Percentiles rank a stretch among this genome's conserved stretches.
Evolutionary conservation across 2,113 vertebrate species (phyloP).

Genomic region (Phocoena phocoena): DNA sequence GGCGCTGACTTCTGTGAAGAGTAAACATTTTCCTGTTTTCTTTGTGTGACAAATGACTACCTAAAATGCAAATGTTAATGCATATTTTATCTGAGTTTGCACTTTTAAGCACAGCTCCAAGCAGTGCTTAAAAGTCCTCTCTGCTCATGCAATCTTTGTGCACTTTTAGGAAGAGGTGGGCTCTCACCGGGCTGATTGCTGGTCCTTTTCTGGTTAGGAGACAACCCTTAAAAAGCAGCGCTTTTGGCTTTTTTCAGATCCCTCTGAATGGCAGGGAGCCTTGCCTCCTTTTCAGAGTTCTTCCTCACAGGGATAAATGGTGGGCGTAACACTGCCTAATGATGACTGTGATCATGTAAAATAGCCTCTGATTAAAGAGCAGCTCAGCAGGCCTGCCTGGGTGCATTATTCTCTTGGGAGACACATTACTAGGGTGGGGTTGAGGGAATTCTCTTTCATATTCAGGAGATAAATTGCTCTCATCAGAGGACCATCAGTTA

Average conservation of each 20-base stretch:
- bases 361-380: constrained; percentile 76
- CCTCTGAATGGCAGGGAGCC: constrained; percentile 42
- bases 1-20: neutral
- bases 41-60: constrained; percentile 53
- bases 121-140: constrained; percentile 44
- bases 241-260: constrained; percentile 68
- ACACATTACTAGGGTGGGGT: constrained; percentile 28
- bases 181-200: constrained; percentile 70
- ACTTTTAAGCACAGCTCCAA: neutral
- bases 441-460: constrained; percentile 57
- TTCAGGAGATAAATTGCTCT: constrained; percentile 57
- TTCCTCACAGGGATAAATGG: constrained; percentile 59
- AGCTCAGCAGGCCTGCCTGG: constrained; percentile 44
- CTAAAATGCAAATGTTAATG: neutral
- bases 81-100: constrained; percentile 52
- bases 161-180: constrained; percentile 61
- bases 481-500: constrained; percentile 21
- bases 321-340: constrained; percentile 68
- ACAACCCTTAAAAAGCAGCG: constrained; percentile 69
- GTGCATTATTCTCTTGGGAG: constrained; percentile 67
- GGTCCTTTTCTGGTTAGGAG: constrained; percentile 72
- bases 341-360: constrained; percentile 68
- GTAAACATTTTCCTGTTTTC: constrained; percentile 39
- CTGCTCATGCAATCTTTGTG: constrained; percentile 65
- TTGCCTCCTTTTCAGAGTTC: constrained; percentile 64